Conservation (phyloP, 2,797 vertebrate genomes). For the Poliocrania exsul region DNA sequence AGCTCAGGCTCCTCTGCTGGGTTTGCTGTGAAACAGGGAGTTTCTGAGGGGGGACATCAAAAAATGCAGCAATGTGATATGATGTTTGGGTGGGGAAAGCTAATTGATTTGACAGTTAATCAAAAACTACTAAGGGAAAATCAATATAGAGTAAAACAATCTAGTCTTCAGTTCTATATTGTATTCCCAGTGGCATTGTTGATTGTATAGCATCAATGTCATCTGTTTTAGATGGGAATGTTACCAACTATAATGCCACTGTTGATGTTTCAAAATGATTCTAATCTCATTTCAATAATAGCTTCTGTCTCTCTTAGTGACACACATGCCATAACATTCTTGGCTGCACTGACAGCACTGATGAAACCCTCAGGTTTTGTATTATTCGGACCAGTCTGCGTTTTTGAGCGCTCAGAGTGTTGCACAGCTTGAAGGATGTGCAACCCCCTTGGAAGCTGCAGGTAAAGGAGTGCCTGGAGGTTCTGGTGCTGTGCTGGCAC, state of each 20-base stretch:
- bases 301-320: slow-evolving; percentile 77
- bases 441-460: background rate
- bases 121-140: slow-evolving; percentile 66
- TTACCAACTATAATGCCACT: slow-evolving; percentile 76
- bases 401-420: background rate
- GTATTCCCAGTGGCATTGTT: slow-evolving; percentile 67
- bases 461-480: background rate
- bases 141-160: slow-evolving; percentile 69
- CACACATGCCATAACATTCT: slow-evolving; percentile 75
- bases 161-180: slow-evolving; percentile 56
- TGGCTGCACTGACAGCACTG: slow-evolving; percentile 76
- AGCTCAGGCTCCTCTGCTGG: background rate
- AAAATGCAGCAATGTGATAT: slow-evolving; percentile 6
- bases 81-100: slow-evolving; percentile 58
- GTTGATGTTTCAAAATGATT: slow-evolving; percentile 78
- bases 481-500: background rate
- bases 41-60: background rate
- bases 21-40: background rate
- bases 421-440: background rate
- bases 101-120: slow-evolving; percentile 72
- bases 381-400: slow-evolving; percentile 64
- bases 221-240: slow-evolving; percentile 72
- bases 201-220: slow-evolving; percentile 71
- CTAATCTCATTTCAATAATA: slow-evolving; percentile 81
- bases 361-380: slow-evolving; percentile 64